Percentiles rank a stretch among this genome's conserved stretches.
Evolutionary conservation across 2,113 vertebrate genomes (phyloP).

Genomic region (Irena cyanogastra): DNA sequence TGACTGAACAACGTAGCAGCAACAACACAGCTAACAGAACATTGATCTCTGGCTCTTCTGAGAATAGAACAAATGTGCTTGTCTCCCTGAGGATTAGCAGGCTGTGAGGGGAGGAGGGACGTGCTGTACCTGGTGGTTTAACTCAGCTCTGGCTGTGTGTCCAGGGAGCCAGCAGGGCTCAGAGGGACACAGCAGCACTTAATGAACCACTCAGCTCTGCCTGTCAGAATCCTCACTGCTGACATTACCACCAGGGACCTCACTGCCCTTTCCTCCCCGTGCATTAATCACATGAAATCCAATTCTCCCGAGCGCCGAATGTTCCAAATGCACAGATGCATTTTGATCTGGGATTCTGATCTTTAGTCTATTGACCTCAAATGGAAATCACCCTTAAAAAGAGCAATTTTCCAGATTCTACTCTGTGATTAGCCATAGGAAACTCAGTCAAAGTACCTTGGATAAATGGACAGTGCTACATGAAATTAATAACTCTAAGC

Average conservation of each 20-base stretch:
- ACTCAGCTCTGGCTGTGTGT: not conserved
- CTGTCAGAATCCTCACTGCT: not conserved
- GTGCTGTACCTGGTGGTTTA: not conserved
- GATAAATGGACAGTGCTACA: not conserved
- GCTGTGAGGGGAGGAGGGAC: not conserved
- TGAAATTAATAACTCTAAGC: slow-evolving; percentile 11
- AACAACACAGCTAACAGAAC: not conserved
- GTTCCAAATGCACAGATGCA: not conserved
- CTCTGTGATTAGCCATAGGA: slow-evolving; percentile 13
- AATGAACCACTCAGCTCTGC: not conserved
- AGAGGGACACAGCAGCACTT: not conserved
- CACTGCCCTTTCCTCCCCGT: not conserved
- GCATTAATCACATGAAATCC: not conserved
- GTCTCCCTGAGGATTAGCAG: not conserved
- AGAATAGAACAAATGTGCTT: not conserved
- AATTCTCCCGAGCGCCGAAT: not conserved
- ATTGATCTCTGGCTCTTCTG: not conserved
- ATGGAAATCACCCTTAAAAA: not conserved
- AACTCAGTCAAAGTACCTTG: not conserved
- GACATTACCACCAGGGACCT: not conserved
- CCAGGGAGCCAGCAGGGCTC: not conserved
- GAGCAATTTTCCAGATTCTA: not conserved
- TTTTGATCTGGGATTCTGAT: not conserved
- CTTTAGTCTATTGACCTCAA: not conserved
- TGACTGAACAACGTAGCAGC: not conserved